A percentile compares a stretch with the other conserved stretches of the same genome.
phyloP scores from a whole-genome alignment of 2,797 vertebrate genomes.

The Huso huso region DNA sequence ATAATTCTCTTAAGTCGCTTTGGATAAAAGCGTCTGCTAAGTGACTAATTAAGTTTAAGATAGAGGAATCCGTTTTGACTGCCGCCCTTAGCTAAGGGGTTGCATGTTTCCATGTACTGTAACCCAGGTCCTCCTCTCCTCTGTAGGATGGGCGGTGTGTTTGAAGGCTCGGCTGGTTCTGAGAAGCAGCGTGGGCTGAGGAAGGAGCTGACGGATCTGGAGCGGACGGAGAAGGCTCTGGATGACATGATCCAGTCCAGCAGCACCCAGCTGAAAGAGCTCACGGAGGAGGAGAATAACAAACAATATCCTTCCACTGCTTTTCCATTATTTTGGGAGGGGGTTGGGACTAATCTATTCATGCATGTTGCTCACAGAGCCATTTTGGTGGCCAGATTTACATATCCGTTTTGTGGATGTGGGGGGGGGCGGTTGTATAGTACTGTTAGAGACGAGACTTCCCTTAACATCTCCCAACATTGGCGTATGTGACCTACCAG shows the following conservation, averaged over 20 bases:
- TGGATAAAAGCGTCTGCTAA: too few species aligned
- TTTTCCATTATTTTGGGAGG: neutral
- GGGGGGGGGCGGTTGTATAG: neutral
- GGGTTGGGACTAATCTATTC: neutral
- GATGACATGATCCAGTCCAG: conserved; percentile 78
- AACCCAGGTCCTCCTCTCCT: too few species aligned
- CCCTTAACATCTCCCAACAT: conserved; percentile 62
- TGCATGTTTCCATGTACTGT: neutral
- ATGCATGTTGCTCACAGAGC: neutral
- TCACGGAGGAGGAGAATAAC: conserved; percentile 69
- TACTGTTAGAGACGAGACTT: conserved; percentile 4
- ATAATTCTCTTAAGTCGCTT: too few species aligned
- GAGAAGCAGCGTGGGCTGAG: conserved; percentile 57
- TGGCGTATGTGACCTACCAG: conserved; percentile 90
- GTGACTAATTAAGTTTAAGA: too few species aligned
- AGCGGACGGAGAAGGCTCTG: conserved; percentile 60
- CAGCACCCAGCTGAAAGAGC: conserved; percentile 62
- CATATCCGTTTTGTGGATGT: neutral
- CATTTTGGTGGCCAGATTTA: neutral
- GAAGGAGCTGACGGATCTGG: conserved; percentile 72
- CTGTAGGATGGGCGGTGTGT: conserved; percentile 71
- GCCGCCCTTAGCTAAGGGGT: too few species aligned
- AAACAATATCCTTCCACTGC: conserved; percentile 80
- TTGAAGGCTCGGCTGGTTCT: conserved; percentile 61
- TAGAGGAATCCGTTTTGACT: too few species aligned